Conservation (phyloP, 2,797 vertebrate species). For the Pseudomugil gertrudae region DNA sequence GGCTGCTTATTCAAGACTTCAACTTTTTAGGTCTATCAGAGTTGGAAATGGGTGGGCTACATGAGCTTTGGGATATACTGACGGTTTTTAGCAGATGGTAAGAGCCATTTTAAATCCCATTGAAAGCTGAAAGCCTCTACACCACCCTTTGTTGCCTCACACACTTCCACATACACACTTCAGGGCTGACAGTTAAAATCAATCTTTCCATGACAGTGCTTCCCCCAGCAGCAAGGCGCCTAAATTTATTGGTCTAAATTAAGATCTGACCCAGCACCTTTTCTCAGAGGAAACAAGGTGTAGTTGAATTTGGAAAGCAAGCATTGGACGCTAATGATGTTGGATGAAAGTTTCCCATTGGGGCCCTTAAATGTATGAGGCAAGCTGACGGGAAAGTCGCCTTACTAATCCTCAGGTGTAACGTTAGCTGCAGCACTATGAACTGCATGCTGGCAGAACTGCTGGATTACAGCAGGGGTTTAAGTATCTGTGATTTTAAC, state of each 20-base stretch:
- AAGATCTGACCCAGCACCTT: constrained; percentile 73
- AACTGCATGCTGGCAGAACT: constrained; percentile 12
- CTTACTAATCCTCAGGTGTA: constrained; percentile 32
- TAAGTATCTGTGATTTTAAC: not conserved
- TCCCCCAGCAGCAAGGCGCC: constrained; percentile 67
- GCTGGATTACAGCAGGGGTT: not conserved
- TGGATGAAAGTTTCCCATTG: constrained; percentile 47
- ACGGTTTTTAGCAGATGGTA: constrained; percentile 77
- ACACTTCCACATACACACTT: constrained; percentile 64
- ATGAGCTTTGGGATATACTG: constrained; percentile 70
- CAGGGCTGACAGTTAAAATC: constrained; percentile 74
- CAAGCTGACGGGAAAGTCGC: constrained; percentile 12
- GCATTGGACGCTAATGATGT: constrained; percentile 35
- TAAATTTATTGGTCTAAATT: constrained; percentile 79
- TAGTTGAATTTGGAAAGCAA: constrained; percentile 61
- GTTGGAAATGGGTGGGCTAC: constrained; percentile 54
- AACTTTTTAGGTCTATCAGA: constrained; percentile 72
- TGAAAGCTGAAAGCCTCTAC: constrained; percentile 46
- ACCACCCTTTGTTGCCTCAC: constrained; percentile 51
- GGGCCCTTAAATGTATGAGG: constrained; percentile 25
- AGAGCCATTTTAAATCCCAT: constrained; percentile 67
- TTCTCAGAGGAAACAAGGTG: constrained; percentile 65
- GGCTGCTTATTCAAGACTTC: constrained; percentile 71
- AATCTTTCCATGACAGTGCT: constrained; percentile 78
- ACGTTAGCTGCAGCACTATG: constrained; percentile 7